These are phyloP conservation scores for Pterobdella sp. DNA, from an alignment of 2,888 invertebrate genomes.

Conservation along the genomic window DNA sequence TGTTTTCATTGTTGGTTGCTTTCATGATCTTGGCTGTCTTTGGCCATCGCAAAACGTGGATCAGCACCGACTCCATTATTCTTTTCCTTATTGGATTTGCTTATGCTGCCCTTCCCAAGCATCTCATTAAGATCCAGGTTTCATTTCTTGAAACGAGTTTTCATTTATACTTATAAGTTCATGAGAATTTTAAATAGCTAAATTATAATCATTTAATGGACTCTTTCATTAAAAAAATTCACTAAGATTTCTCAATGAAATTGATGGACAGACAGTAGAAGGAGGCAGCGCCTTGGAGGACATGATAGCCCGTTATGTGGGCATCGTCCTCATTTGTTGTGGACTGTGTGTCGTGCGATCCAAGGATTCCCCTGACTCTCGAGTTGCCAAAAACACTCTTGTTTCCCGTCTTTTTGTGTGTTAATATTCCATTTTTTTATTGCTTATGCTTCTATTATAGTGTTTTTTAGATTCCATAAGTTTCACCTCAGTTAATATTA, in stretches of 20 bases:
- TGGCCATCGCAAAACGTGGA: constrained; percentile 35
- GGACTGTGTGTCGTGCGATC: constrained; percentile 33
- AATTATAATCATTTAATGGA: too few species aligned
- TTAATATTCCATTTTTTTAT: not conserved
- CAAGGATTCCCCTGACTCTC: constrained; percentile 36
- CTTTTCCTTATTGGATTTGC: constrained; percentile 31
- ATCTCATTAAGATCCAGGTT: constrained; percentile 22
- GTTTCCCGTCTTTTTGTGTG: constrained; percentile 37
- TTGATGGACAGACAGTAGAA: constrained; percentile 29
- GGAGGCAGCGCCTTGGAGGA: constrained; percentile 29
- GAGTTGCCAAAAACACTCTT: constrained; percentile 35
- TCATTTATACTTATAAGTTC: too few species aligned
- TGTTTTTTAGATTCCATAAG: too few species aligned
- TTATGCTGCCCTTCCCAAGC: constrained; percentile 21
- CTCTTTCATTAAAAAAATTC: not conserved
- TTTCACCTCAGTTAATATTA: not conserved
- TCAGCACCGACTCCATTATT: constrained; percentile 33
- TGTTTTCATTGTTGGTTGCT: constrained; percentile 33
- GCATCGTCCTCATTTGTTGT: constrained; percentile 31
- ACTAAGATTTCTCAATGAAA: not conserved
- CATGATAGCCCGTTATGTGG: constrained; percentile 31
- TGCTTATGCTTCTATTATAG: not conserved
- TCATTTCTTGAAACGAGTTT: not conserved
- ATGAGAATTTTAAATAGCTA: too few species aligned
- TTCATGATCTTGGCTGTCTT: constrained; percentile 36